Conservation (phyloP, 2,888 invertebrate genomes). For the Harmothoe impar region DNA sequence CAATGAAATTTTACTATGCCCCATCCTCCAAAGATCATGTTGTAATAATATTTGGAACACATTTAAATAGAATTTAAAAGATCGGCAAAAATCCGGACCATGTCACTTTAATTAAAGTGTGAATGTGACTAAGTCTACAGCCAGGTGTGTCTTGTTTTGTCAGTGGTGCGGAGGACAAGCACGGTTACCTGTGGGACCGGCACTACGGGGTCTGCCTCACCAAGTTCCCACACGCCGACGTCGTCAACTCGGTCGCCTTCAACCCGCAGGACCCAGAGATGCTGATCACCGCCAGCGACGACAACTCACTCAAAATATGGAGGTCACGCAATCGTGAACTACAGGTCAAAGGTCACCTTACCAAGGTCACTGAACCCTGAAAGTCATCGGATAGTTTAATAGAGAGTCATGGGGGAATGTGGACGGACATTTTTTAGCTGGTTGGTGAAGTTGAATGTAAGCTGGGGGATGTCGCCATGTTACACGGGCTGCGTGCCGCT, state of each 20-base stretch:
- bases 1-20: too few relatives aligned
- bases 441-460: not conserved
- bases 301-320: conserved; percentile 89
- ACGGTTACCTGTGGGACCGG: conserved; percentile 93
- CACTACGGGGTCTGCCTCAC: conserved; percentile 91
- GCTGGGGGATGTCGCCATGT: too few relatives aligned
- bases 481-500: too few relatives aligned
- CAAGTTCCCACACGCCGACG: conserved; percentile 90
- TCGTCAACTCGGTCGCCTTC: conserved; percentile 93
- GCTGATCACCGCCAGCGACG: conserved; percentile 92
- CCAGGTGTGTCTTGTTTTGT: not conserved
- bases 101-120: too few relatives aligned
- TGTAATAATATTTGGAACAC: too few relatives aligned
- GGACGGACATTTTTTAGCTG: not conserved
- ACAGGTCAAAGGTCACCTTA: conserved; percentile 66
- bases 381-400: not conserved
- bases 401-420: not conserved
- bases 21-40: too few relatives aligned
- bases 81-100: too few relatives aligned
- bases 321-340: conserved; percentile 78
- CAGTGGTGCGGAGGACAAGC: conserved; percentile 92
- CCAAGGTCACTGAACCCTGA: conserved; percentile 40
- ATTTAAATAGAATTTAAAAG: too few relatives aligned
- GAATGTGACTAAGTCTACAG: too few relatives aligned
- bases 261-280: conserved; percentile 91